Evolutionary conservation across 1,140 invertebrate species (phyloP).

Genomic region (Neodiprion fabricii): DNA sequence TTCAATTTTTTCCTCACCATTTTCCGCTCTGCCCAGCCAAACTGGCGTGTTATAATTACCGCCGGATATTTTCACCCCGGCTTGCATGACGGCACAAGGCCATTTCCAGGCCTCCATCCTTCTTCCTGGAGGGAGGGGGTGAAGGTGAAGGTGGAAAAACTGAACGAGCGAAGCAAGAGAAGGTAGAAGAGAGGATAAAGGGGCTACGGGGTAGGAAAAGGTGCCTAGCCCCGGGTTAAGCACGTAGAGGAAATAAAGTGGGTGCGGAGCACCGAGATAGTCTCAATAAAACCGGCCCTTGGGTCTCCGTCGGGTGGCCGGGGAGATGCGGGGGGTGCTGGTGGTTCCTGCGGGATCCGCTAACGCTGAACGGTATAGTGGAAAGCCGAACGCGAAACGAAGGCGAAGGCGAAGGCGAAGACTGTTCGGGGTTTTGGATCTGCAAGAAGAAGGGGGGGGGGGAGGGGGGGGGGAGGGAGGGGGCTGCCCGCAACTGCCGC

Average conservation of each 20-base stretch:
- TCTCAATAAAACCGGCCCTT: slow-evolving; percentile 41
- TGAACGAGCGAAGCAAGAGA: background rate
- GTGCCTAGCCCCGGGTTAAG: slow-evolving; percentile 9
- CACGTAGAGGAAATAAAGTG: slow-evolving; percentile 39
- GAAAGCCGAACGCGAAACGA: background rate
- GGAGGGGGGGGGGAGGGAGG: too few species aligned
- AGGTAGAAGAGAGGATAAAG: background rate
- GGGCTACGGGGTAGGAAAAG: background rate
- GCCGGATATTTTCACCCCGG: too few species aligned
- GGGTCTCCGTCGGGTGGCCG: slow-evolving; percentile 17
- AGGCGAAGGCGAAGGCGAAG: background rate
- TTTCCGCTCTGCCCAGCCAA: too few species aligned
- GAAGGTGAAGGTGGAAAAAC: too few species aligned
- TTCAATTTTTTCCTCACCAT: too few species aligned
- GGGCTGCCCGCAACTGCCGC: slow-evolving; percentile 1
- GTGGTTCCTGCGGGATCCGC: background rate
- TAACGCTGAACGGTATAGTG: background rate
- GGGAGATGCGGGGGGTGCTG: background rate
- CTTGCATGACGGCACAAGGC: too few species aligned
- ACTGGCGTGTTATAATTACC: too few species aligned
- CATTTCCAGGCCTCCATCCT: too few species aligned
- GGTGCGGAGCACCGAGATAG: slow-evolving; percentile 20
- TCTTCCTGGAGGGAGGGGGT: too few species aligned
- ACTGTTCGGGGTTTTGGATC: too few species aligned
- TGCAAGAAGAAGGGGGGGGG: too few species aligned